phyloP scores from a whole-genome alignment of 1,140 invertebrate genomes.

The Achatina immaculata region DNA sequence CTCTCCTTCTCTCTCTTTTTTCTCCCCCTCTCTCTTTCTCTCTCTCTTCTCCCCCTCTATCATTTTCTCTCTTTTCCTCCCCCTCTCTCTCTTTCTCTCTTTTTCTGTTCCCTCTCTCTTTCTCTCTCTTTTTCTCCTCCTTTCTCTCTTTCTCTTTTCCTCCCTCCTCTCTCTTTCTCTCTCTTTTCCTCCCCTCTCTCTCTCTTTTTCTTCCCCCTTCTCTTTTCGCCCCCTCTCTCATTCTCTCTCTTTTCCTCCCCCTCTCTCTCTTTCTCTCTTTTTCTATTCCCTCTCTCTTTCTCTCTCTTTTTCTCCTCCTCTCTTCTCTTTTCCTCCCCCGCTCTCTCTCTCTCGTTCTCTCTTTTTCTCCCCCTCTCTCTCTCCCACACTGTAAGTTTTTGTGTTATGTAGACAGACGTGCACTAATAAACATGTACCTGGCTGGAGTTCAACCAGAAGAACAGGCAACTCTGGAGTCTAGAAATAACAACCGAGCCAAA shows the following conservation, averaged over 20 bases:
- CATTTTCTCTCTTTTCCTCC: not conserved
- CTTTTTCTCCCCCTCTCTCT: not conserved
- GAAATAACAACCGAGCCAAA: too few species aligned
- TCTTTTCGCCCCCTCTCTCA: too few species aligned
- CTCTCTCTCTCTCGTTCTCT: constrained; percentile 4
- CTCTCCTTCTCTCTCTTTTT: not conserved
- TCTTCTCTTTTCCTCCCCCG: not conserved
- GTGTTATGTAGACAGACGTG: too few species aligned
- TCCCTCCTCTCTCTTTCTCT: not conserved
- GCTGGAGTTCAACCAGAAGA: too few species aligned
- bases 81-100: not conserved
- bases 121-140: constrained; percentile 24
- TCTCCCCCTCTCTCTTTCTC: not conserved
- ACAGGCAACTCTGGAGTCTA: too few species aligned
- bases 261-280: not conserved
- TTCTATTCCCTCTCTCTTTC: constrained; percentile 1
- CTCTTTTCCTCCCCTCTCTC: not conserved
- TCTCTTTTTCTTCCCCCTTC: not conserved
- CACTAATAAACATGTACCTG: too few species aligned
- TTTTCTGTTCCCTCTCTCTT: not conserved
- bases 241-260: not conserved
- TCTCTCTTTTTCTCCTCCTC: not conserved
- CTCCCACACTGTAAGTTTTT: too few species aligned
- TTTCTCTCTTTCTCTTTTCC: constrained; percentile 4
- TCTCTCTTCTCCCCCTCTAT: not conserved